Percentiles rank a stretch among this genome's conserved stretches.
Conservation (phyloP, 1,140 invertebrate species). For the Bradynema listronoti region DNA sequence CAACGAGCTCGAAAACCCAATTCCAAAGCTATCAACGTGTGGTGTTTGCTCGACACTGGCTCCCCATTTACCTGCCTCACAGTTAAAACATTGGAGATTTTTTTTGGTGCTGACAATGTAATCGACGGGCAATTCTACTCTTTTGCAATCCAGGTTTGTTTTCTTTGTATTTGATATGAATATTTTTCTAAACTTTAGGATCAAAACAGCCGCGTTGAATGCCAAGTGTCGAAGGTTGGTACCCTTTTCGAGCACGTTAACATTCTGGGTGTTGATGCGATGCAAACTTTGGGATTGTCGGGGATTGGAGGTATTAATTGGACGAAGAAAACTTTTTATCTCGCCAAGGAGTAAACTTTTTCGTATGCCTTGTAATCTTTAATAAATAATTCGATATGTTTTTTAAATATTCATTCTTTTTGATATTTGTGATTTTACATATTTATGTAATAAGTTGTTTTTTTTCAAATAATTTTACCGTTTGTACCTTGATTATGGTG, state of each 20-base stretch:
- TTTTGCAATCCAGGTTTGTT: slow-evolving; percentile 29
- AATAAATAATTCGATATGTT: too few relatives aligned
- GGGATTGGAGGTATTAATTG: slow-evolving; percentile 27
- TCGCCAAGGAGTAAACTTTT: too few relatives aligned
- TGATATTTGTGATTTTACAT: too few relatives aligned
- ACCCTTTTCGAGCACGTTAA: slow-evolving; percentile 22
- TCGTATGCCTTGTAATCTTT: too few relatives aligned
- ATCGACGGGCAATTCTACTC: slow-evolving; percentile 10
- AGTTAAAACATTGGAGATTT: slow-evolving; percentile 25
- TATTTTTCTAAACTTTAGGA: slow-evolving; percentile 31
- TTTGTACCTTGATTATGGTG: too few relatives aligned
- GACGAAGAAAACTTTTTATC: too few relatives aligned
- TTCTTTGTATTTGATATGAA: slow-evolving; percentile 23
- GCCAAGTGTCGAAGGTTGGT: slow-evolving; percentile 21
- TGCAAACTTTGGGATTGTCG: slow-evolving; percentile 16
- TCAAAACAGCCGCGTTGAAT: slow-evolving; percentile 17
- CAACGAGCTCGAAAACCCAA: slow-evolving; percentile 20
- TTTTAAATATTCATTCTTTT: too few relatives aligned
- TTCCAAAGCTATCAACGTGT: slow-evolving; percentile 19
- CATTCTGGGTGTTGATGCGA: slow-evolving; percentile 19
- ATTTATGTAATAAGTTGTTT: too few relatives aligned
- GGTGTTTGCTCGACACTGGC: slow-evolving; percentile 27
- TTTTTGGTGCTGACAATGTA: slow-evolving; percentile 19
- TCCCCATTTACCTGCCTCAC: slow-evolving; percentile 12
- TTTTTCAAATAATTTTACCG: too few relatives aligned